Percentiles rank a stretch among this genome's conserved stretches.
phyloP scores from a whole-genome alignment of 2,797 vertebrate species.

The Simalia tracyae region DNA sequence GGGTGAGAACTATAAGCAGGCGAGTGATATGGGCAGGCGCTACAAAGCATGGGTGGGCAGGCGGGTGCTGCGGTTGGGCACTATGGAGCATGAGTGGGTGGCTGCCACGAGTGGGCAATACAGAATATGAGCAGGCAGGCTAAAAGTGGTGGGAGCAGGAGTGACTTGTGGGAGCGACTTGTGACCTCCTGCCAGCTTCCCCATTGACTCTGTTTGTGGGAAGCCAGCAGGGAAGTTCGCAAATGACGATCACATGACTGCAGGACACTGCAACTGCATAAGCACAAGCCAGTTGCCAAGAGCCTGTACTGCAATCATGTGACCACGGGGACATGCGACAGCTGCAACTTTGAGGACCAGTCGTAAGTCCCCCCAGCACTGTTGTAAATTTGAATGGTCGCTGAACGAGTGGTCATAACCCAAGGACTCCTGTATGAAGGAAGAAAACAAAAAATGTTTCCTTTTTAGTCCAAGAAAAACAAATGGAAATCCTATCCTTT shows the following conservation, averaged over 20 bases:
- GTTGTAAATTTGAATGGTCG: neutral
- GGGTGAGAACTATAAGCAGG: neutral
- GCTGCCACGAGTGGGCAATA: neutral
- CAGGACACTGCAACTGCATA: neutral
- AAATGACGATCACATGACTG: neutral
- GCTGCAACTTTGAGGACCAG: neutral
- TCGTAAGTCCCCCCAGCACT: neutral
- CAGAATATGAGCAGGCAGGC: neutral
- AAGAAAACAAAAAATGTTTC: neutral
- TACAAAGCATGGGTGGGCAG: neutral
- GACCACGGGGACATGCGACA: neutral
- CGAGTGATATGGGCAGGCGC: neutral
- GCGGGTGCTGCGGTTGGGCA: neutral
- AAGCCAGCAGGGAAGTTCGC: neutral
- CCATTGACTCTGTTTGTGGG: neutral
- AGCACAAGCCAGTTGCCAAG: neutral
- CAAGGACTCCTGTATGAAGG: neutral
- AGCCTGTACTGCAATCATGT: neutral
- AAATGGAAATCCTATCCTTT: neutral
- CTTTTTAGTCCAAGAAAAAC: neutral
- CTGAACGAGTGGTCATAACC: neutral
- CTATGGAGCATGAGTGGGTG: neutral
- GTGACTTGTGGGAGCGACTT: neutral
- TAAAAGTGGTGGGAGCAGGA: neutral
- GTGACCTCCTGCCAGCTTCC: neutral